Evolutionary conservation across 2,797 vertebrate genomes (phyloP).

Genomic region (Lateolabrax maculatus): DNA sequence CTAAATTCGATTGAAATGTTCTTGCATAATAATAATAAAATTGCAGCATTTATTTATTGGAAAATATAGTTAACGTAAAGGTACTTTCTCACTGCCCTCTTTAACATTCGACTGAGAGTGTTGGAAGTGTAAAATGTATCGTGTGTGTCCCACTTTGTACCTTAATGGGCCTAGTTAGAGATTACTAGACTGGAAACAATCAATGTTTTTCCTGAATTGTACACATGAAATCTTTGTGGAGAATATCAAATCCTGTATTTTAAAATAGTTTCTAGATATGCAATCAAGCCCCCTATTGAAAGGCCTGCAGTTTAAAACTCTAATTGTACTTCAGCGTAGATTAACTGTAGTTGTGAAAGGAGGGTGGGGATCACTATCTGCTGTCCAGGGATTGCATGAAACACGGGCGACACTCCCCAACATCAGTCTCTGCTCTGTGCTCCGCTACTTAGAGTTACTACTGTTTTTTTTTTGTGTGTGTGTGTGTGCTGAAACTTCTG

Average conservation of each 20-base stretch:
- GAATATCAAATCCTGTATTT: slow-evolving; percentile 33
- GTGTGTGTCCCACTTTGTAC: slow-evolving; percentile 60
- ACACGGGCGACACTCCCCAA: slow-evolving; percentile 23
- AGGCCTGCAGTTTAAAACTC: slow-evolving; percentile 29
- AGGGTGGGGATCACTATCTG: slow-evolving; percentile 3
- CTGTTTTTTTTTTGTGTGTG: slow-evolving; percentile 3
- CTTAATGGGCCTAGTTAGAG: slow-evolving; percentile 60
- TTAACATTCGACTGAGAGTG: slow-evolving; percentile 5
- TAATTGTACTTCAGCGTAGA: slow-evolving; percentile 26
- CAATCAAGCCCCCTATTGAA: slow-evolving; percentile 49
- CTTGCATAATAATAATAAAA: too few species aligned
- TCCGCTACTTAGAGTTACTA: slow-evolving; percentile 12
- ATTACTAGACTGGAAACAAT: slow-evolving; percentile 60
- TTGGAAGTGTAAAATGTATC: slow-evolving; percentile 19
- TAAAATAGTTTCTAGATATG: slow-evolving; percentile 61
- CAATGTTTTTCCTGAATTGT: slow-evolving; percentile 45
- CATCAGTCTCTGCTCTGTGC: background rate
- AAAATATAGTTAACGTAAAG: background rate
- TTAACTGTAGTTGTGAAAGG: slow-evolving; percentile 14
- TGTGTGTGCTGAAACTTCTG: slow-evolving; percentile 45
- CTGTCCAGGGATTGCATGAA: slow-evolving; percentile 44
- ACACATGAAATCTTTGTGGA: slow-evolving; percentile 30
- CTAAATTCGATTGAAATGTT: too few species aligned
- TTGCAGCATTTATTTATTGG: slow-evolving; percentile 17
- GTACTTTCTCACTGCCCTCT: background rate